Percentiles rank a stretch among this genome's conserved stretches.
Conservation (phyloP, 1,140 invertebrate genomes). For the Lutraria rhynchaena region DNA sequence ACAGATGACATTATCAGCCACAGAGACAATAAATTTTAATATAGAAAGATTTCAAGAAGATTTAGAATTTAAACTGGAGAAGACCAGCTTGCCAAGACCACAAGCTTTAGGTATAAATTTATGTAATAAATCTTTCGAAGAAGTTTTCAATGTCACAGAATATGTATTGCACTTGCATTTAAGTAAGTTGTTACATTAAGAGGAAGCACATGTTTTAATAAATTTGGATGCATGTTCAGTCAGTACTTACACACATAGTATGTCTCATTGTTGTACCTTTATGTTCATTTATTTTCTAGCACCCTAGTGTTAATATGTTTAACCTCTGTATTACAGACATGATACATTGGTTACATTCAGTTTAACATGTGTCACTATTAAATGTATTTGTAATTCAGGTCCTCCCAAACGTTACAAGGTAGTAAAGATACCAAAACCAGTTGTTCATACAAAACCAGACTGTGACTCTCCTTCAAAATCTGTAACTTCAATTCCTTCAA, state of each 20-base stretch:
- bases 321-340: too few species aligned
- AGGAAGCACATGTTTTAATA: too few species aligned
- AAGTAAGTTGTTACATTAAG: too few species aligned
- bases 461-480: neutral
- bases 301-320: too few species aligned
- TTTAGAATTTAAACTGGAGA: slow-evolving; percentile 73
- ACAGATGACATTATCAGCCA: slow-evolving; percentile 56
- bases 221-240: too few species aligned
- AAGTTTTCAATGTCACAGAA: too few species aligned
- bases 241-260: too few species aligned
- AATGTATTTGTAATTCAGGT: slow-evolving; percentile 13
- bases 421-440: too few species aligned
- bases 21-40: slow-evolving; percentile 63
- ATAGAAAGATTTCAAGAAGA: slow-evolving; percentile 65
- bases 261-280: too few species aligned
- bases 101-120: slow-evolving; percentile 65
- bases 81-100: slow-evolving; percentile 69
- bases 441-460: slow-evolving; percentile 19
- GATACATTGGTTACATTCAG: neutral
- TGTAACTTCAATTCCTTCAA: neutral
- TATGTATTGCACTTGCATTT: too few species aligned
- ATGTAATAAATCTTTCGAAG: neutral
- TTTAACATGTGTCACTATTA: neutral
- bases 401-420: slow-evolving; percentile 16
- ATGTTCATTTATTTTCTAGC: too few species aligned